Base-by-base conservation (phyloP, 2,888 invertebrate species). In the Parascotia fuliginaria region DNA sequence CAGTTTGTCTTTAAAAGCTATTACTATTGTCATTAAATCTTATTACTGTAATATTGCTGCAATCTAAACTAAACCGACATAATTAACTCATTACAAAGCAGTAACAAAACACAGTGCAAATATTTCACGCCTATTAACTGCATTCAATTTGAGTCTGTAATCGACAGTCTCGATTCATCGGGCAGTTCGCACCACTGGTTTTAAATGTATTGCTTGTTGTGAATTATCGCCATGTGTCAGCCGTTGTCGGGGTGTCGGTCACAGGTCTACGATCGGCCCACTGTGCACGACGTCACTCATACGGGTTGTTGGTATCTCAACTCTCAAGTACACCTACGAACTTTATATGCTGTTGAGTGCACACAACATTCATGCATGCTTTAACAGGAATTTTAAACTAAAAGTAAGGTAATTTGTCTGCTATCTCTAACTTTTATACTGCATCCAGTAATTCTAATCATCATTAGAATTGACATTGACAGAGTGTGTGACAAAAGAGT, bases 61-160 rank as follows among this genome's bases (percentile, higher is more conserved):
- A 13, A 13, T n/a, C 9, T 11, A 9, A 41, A 11, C 13, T 12
- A 11, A 14, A 16, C 32, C 3, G 16, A 34, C 14, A 33, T 32
- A 12, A 53, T 29, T n/a, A 12, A 12, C 29, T 14, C 36, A 56
- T 58, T 49, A 64, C 50, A 58, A 55, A 61, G 38, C 56, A 47
- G 48, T 61, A 60, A 52, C 60, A 68, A 59, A 62, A 59, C 60
- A 70, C 70, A 65, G 60, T 52, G 66, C 53, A 53, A 69, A 76
- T 70, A 79, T 81, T 84, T 81, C 75, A 85, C 77, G 85, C 80
- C 74, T 79, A 82, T 85, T 87, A 80, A 73, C 69, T 75, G 65
- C 67, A 71, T 79, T 78, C 74, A 77, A 75, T 78, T 69, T 66
- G 66, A 56, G 69, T 69, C 77, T 81, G 81, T 83, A 83, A 83